Conservation (phyloP, 2,797 vertebrate genomes). For the Danio aesculapii region DNA sequence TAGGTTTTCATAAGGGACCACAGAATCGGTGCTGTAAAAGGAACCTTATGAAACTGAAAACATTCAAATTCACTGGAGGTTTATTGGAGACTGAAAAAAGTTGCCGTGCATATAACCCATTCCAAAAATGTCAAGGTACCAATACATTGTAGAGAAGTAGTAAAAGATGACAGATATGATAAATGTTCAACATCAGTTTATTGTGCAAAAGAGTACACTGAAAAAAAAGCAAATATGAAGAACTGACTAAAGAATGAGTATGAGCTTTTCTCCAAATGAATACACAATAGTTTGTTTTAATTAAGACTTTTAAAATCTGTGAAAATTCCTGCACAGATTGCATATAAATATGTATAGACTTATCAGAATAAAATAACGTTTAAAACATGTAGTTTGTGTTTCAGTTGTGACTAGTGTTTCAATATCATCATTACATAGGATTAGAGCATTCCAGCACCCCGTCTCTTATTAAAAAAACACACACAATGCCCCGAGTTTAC, state of each 20-base stretch:
- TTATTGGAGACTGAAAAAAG: no score
- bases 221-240: conserved; percentile 44
- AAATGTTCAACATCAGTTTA: conserved; percentile 63
- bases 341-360: conserved; percentile 73
- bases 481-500: conserved; percentile 45
- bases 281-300: conserved; percentile 49
- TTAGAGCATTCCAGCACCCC: conserved; percentile 45
- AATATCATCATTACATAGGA: conserved; percentile 47
- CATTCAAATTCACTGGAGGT: no score
- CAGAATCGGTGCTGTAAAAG: no score
- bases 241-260: conserved; percentile 31
- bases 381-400: conserved; percentile 52
- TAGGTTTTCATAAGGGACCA: no score
- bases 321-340: conserved; percentile 77
- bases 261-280: conserved; percentile 52
- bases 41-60: no score
- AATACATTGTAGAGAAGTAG: neutral
- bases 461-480: conserved; percentile 15
- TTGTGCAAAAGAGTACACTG: conserved; percentile 71
- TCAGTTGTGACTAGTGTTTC: conserved; percentile 49
- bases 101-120: no score
- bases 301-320: conserved; percentile 66
- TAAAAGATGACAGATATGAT: conserved; percentile 21
- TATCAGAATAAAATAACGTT: conserved; percentile 57
- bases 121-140: neutral